Evolutionary conservation across 2,888 invertebrate genomes (phyloP), one percentile per base, ranked within the genome.

Genomic region (Aphidoletes aphidimyza): DNA sequence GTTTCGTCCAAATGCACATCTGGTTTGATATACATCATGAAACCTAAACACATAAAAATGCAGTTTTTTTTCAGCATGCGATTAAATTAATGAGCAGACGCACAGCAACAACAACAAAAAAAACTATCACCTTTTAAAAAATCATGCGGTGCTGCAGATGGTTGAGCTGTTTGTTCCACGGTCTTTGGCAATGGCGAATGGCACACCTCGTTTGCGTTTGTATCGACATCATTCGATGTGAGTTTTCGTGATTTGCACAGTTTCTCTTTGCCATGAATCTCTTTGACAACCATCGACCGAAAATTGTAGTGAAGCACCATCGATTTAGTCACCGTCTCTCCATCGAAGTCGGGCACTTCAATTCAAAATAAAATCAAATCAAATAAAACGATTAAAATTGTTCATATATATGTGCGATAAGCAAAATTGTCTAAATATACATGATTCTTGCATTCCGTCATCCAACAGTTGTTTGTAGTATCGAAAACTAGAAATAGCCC

Each of bases 61-160:
- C 6, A 26, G 8, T 47, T 59, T 78, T 36, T 36, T 78, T 34
- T 81, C n/a, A 81, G 19, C 37, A 81, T 81, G 81, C 8, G 37
- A 0, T 69, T n/a, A 17, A 37, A 5, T 37, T 37, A 81, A 78
- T 78, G 34, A 36, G 78, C 36, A 78, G 22, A 22, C n/a, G 11
- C 22, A 54, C 0, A 11, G 47, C 17, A 9, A 54, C n/a, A 9
- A 54, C n/a, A 22, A 22, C 6, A 22, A n/a, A n/a, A n/a, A n/a
- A n/a, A n/a, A n/a, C n/a, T n/a, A n/a, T 26, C n/a, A 69, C 69
- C 69, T 14, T 30, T 69, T 69, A 69, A 69, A 69, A 69, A 69
- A 30, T 69, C 69, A 69, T 69, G 69, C 17, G 69, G 69, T 69
- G 69, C 14, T 30, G 69, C 69, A 69, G 69, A 69, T 69, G 69